Evolutionary conservation across 2,888 invertebrate genomes (phyloP).

Genomic region (Halictus ligatus): DNA sequence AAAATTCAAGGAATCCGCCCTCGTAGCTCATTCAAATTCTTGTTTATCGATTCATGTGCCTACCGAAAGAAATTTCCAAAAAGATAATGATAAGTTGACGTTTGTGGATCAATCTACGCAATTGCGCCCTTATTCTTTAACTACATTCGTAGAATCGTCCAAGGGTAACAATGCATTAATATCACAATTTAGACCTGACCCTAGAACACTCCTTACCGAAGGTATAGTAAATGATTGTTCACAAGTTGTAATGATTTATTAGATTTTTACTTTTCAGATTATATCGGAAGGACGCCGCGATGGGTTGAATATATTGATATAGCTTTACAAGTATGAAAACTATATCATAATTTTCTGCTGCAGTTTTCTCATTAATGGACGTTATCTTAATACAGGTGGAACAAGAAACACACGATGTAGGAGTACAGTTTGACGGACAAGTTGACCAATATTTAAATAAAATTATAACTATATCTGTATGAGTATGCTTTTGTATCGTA

Average conservation of each 20-base stretch:
- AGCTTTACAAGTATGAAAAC: slow-evolving; percentile 46
- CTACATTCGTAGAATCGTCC: slow-evolving; percentile 8
- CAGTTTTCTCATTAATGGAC: background rate
- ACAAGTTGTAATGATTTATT: background rate
- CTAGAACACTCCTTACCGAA: background rate
- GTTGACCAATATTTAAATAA: slow-evolving; percentile 23
- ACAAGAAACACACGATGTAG: slow-evolving; percentile 46
- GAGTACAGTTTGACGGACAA: slow-evolving; percentile 51
- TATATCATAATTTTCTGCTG: background rate
- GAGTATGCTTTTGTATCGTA: slow-evolving; percentile 10
- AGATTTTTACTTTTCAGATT: slow-evolving; percentile 43
- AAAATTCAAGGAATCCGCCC: slow-evolving; percentile 32
- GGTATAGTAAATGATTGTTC: slow-evolving; percentile 29
- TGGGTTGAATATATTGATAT: slow-evolving; percentile 56
- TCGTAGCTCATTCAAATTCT: slow-evolving; percentile 41
- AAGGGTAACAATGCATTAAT: slow-evolving; percentile 27
- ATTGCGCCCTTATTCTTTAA: slow-evolving; percentile 28
- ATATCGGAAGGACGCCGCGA: slow-evolving; percentile 8
- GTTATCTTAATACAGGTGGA: slow-evolving; percentile 22
- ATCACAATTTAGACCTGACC: background rate
- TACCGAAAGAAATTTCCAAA: background rate
- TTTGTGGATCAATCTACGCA: slow-evolving; percentile 11
- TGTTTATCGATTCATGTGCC: slow-evolving; percentile 57
- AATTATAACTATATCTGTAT: slow-evolving; percentile 40
- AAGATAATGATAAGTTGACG: background rate